These are phyloP conservation scores for Hemibagrus wyckioides DNA, from an alignment of 2,113 vertebrate species.

Conservation along the genomic window DNA sequence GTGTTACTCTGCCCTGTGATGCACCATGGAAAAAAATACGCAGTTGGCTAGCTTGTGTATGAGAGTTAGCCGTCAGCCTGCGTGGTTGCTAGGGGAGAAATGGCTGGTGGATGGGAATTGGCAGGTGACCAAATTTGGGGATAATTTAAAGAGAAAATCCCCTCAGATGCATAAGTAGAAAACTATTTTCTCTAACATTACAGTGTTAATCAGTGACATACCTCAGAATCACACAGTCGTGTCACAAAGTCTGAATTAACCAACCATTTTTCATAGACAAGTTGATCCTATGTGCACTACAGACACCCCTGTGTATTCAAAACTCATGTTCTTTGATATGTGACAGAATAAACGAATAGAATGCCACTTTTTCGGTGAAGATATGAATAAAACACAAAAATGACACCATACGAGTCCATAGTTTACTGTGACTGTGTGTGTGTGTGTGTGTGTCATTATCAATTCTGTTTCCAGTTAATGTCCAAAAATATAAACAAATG, in stretches of 20 bases:
- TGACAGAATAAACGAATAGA: neutral
- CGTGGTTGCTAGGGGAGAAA: no score
- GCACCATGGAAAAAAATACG: neutral
- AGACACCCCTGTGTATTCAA: neutral
- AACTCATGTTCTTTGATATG: neutral
- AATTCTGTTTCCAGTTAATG: neutral
- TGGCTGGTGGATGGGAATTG: neutral
- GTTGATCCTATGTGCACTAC: neutral
- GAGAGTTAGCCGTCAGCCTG: neutral
- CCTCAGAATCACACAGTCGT: neutral
- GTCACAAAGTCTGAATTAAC: neutral
- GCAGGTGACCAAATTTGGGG: neutral
- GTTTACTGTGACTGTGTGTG: neutral
- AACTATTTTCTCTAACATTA: neutral
- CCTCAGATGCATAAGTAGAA: neutral
- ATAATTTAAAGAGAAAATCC: neutral
- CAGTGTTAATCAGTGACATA: neutral
- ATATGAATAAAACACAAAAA: neutral
- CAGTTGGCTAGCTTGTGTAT: neutral
- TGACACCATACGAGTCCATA: neutral
- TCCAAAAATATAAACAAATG: neutral
- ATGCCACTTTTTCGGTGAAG: neutral
- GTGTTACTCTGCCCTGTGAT: neutral
- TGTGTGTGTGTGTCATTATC: neutral
- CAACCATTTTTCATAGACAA: neutral